Conservation (phyloP, 2,113 vertebrate genomes). For the Barnardius zonarius region DNA sequence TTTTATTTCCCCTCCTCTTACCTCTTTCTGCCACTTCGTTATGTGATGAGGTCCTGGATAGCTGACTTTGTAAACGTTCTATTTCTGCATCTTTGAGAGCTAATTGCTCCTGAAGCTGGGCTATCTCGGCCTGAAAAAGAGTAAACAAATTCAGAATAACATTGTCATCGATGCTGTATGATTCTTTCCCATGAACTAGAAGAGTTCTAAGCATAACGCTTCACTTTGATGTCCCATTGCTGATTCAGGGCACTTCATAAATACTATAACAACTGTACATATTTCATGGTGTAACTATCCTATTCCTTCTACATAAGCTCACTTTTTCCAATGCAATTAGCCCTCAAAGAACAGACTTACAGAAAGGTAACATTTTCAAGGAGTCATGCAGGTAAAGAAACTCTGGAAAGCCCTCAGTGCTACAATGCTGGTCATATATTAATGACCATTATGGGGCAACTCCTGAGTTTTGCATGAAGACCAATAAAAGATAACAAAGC, state of each 20-base stretch:
- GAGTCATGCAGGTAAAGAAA: not conserved
- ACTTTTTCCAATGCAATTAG: not conserved
- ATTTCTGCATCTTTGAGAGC: constrained; percentile 91
- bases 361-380: not conserved
- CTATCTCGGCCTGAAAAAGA: constrained; percentile 86
- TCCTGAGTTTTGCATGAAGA: not conserved
- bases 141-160: not conserved
- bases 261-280: rapidly evolving
- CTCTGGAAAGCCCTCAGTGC: not conserved
- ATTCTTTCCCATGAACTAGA: not conserved
- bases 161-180: rapidly evolving
- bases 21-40: constrained; percentile 86
- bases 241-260: not conserved
- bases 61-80: constrained; percentile 87
- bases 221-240: not conserved
- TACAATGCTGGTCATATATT: not conserved
- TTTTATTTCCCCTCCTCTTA: constrained; percentile 46
- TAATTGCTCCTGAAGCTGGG: constrained; percentile 89
- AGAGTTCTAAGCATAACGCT: not conserved
- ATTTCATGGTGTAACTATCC: not conserved
- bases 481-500: not conserved
- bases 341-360: not conserved
- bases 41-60: constrained; percentile 79
- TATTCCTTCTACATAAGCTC: not conserved
- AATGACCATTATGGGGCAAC: not conserved